Evolutionary conservation across 1,140 invertebrate species (phyloP).

Genomic region (Drosophila kepulauana): DNA sequence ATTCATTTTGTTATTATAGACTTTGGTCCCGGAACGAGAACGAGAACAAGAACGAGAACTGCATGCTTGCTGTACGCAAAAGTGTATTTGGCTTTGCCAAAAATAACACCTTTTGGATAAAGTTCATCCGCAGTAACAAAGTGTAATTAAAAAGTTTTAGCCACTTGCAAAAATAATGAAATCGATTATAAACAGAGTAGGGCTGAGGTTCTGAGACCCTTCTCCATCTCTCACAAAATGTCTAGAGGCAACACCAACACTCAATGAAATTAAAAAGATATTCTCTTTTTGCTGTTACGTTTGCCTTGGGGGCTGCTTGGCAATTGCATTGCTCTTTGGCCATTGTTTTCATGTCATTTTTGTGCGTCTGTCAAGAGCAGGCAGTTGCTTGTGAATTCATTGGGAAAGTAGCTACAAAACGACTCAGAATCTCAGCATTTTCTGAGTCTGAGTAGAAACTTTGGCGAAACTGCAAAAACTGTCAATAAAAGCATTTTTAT

Average conservation of each 20-base stretch:
- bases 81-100: slow-evolving; percentile 46
- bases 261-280: slow-evolving; percentile 67
- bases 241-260: slow-evolving; percentile 30
- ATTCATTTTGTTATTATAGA: slow-evolving; percentile 75
- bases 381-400: slow-evolving; percentile 54
- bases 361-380: slow-evolving; percentile 60
- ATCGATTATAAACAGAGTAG: slow-evolving; percentile 66
- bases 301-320: slow-evolving; percentile 42
- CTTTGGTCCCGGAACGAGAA: slow-evolving; percentile 31
- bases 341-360: slow-evolving; percentile 62
- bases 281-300: slow-evolving; percentile 35
- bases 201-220: slow-evolving; percentile 3
- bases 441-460: slow-evolving; percentile 14
- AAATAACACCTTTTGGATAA: slow-evolving; percentile 64
- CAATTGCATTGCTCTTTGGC: slow-evolving; percentile 58
- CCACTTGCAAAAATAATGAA: slow-evolving; percentile 70
- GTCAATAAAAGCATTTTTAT: slow-evolving; percentile 76
- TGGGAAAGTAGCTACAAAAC: slow-evolving; percentile 47
- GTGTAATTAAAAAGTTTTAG: slow-evolving; percentile 77
- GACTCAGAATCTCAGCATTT: slow-evolving; percentile 15
- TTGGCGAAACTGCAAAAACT: slow-evolving; percentile 52
- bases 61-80: neutral
- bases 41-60: neutral
- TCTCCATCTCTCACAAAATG: neutral
- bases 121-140: slow-evolving; percentile 67